A percentile compares a stretch with the other conserved stretches of the same genome.
These are phyloP conservation scores for Stratiolaelaps scimitus DNA, from an alignment of 1,140 invertebrate genomes.

Conservation along the genomic window DNA sequence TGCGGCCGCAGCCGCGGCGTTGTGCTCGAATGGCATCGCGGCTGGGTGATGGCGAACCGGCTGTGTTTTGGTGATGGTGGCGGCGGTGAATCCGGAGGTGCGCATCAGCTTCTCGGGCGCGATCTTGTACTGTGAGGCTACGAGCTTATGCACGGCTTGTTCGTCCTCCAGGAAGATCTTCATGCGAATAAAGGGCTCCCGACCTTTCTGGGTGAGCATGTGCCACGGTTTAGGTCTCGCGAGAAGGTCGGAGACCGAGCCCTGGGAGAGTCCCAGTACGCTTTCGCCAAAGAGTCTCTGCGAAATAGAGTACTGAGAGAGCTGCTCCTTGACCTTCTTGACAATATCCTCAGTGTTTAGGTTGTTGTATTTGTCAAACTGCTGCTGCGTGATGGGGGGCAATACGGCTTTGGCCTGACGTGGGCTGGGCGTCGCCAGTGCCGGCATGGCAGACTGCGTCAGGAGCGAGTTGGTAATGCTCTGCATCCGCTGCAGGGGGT, in stretches of 20 bases:
- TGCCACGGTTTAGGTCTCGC: conserved; percentile 93
- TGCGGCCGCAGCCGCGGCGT: conserved; percentile 47
- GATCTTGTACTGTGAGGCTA: conserved; percentile 93
- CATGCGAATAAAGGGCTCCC: conserved; percentile 94
- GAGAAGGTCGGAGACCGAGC: conserved; percentile 83
- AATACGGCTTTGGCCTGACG: conserved; percentile 85
- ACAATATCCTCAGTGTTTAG: conserved; percentile 98
- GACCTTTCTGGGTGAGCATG: conserved; percentile 89
- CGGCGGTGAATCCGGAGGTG: conserved; percentile 70
- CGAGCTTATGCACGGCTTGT: conserved; percentile 87
- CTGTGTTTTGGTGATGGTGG: conserved; percentile 30
- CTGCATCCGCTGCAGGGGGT: conserved; percentile 84
- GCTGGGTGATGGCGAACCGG: conserved; percentile 33
- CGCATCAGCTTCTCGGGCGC: conserved; percentile 89
- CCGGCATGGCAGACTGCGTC: conserved; percentile 63
- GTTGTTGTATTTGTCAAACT: conserved; percentile 96
- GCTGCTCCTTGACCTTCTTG: conserved; percentile 86
- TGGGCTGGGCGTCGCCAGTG: conserved; percentile 58
- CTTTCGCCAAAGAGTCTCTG: conserved; percentile 95
- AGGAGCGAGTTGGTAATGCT: conserved; percentile 92
- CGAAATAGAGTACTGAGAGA: conserved; percentile 96
- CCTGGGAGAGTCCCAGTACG: conserved; percentile 87
- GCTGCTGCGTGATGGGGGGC: conserved; percentile 94
- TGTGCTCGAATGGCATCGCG: conserved; percentile 6
- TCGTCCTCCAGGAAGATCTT: conserved; percentile 95